Evolutionary conservation across 2,888 invertebrate species (phyloP), one percentile per base, ranked within the genome.

Genomic region (Hymenopus coronatus): DNA sequence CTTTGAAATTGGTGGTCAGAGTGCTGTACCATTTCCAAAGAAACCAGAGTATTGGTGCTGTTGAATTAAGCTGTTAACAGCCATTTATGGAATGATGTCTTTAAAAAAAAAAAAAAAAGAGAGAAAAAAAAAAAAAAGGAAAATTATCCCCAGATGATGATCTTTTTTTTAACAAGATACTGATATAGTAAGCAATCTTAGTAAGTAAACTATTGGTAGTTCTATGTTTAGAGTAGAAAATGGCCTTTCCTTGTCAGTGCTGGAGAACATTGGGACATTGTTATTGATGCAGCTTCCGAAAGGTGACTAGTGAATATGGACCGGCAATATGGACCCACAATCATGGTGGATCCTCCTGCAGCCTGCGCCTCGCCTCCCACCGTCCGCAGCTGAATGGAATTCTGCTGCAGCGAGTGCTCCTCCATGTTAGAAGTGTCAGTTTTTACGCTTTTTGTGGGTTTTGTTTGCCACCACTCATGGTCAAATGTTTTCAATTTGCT

Each of bases 181-280:
- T 84, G 70, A 88, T 40, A 84, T 81, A 84, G 81, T 82, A 81
- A 84, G 88, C 84, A 84, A 84, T 88, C 84, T 85, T 87, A 87
- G 87, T 87, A 81, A 82, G 28, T 86, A 86, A n/a, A 86, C 86
- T 86, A 81, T 86, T 81, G 81, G 82, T 87, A 87, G 87, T 82
- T 87, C 30, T 70, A 40, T 87, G 87, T 87, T 87, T 87, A 87
- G 87, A 87, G 14, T 87, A 87, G 87, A 87, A 82, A 82, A 81
- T 33, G 87, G 87, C 87, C 87, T 87, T 87, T 87, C 87, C 87
- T 86, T 86, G 86, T 86, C 86, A 86, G 86, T 86, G 86, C 86
- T 86, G 86, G 40, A 70, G 25, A 84, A 30, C 33, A 40, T 33
- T 84, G 84, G 30, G 40, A 84, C 33, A 84, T 20, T 85, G 40